Evolutionary conservation across 2,888 invertebrate species (phyloP), one percentile per base, ranked within the genome.

Genomic region (Cataglyphis altisquamis): DNA sequence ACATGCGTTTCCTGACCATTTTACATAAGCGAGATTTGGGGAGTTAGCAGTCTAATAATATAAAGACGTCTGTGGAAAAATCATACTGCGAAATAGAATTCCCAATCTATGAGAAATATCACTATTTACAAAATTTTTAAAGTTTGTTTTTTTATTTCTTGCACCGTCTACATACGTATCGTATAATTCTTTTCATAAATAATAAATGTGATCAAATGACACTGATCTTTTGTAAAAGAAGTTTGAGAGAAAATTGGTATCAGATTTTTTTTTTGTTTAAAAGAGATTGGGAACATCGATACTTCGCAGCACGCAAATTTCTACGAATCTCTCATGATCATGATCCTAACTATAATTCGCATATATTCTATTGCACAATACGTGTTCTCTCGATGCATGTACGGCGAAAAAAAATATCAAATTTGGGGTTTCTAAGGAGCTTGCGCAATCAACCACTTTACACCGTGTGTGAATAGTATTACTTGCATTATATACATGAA

Each of bases 371-470:
- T 45, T 25, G 66, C 67, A 25, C 75, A 29, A 64, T n/a, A 12
- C 48, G 41, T 25, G 21, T 21, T 32, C 57, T 25, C 70, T 57
- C 70, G 45, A 70, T 78, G 57, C 70, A 32, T 78, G 72, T 62
- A 45, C 78, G 18, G 72, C 78, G 70, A 62, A 60, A 70, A 70
- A 70, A 78, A 78, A 78, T 68, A 80, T 80, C 60, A 80, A 70
- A 80, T 80, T 32, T 72, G 78, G 78, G 60, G 78, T 80, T 80
- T 80, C 72, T 72, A 80, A 80, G 70, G 72, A 70, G 60, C 55
- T 60, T 70, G 60, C 78, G 70, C 25, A 25, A 25, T 25, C 63
- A 45, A 72, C 32, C 72, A 60, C 45, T 80, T 72, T 48, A 80
- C 45, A 70, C 57, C 67, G 77, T 55, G 25, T 52, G 48, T n/a